These are phyloP conservation scores for Zeugodacus cucurbitae DNA, from an alignment of 1,140 invertebrate genomes.

Conservation along the genomic window DNA sequence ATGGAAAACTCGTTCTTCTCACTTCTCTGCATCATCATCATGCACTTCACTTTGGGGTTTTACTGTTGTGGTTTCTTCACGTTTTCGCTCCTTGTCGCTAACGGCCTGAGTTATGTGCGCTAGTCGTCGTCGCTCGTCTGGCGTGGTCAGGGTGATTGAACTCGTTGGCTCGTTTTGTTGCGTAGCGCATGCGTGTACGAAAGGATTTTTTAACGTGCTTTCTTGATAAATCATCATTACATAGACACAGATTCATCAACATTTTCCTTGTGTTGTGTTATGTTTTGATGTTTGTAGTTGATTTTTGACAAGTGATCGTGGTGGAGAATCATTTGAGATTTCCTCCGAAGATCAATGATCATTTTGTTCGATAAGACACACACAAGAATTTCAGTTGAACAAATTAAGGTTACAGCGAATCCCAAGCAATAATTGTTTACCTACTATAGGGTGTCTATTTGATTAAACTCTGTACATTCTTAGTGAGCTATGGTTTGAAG, in stretches of 20 bases:
- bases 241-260: slow-evolving; percentile 15
- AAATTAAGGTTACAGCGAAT: not conserved
- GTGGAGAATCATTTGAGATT: not conserved
- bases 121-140: not conserved
- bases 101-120: not conserved
- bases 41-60: not conserved
- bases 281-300: slow-evolving; percentile 28
- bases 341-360: not conserved
- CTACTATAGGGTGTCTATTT: too few relatives aligned
- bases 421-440: too few relatives aligned
- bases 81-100: not conserved
- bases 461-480: too few relatives aligned
- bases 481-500: too few relatives aligned
- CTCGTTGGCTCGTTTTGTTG: not conserved
- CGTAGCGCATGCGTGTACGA: not conserved
- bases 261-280: not conserved
- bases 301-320: slow-evolving; percentile 26
- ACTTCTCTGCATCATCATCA: not conserved
- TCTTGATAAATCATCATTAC: slow-evolving; percentile 1
- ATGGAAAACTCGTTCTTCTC: slow-evolving; percentile 10
- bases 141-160: not conserved
- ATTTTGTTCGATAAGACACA: not conserved
- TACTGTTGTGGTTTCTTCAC: not conserved
- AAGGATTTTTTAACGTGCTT: slow-evolving; percentile 29
- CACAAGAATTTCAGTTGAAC: not conserved